Conservation (phyloP, 2,888 invertebrate species). For the Timandra comae region DNA sequence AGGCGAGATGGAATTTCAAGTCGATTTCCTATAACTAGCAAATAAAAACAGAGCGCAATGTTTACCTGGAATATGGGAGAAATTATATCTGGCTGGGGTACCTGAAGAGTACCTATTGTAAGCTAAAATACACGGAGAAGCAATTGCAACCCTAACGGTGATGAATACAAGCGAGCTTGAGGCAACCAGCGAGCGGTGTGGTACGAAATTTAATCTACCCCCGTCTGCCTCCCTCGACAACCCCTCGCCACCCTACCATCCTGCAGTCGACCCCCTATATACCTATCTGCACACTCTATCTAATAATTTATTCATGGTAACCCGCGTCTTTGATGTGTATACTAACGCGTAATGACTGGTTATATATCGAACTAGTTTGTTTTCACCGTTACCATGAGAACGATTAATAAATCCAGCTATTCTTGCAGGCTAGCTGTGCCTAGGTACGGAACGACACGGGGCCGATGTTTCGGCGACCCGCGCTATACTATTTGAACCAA, state of each 20-base stretch:
- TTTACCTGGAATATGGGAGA: too few relatives aligned
- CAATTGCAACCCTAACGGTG: constrained; percentile 61
- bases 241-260: constrained; percentile 23
- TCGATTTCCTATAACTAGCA: too few relatives aligned
- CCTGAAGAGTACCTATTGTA: constrained; percentile 21
- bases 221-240: constrained; percentile 52
- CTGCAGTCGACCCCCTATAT: constrained; percentile 25
- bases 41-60: too few relatives aligned
- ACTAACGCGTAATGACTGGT: constrained; percentile 23
- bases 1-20: too few relatives aligned
- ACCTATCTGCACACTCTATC: constrained; percentile 24
- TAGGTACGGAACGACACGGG: constrained; percentile 48
- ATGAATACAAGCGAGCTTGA: constrained; percentile 63
- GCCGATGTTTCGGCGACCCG: constrained; percentile 15
- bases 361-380: constrained; percentile 32
- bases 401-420: constrained; percentile 28
- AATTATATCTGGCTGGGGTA: neutral
- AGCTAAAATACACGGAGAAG: constrained; percentile 46
- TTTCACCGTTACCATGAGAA: constrained; percentile 58
- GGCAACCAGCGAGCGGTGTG: constrained; percentile 45
- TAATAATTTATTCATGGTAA: constrained; percentile 57
- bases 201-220: constrained; percentile 73
- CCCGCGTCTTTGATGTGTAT: constrained; percentile 32
- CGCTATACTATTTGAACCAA: constrained; percentile 10
- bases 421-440: constrained; percentile 30